Evolutionary conservation across 2,888 invertebrate species (phyloP).

Genomic region (Hybos culiciformis): DNA sequence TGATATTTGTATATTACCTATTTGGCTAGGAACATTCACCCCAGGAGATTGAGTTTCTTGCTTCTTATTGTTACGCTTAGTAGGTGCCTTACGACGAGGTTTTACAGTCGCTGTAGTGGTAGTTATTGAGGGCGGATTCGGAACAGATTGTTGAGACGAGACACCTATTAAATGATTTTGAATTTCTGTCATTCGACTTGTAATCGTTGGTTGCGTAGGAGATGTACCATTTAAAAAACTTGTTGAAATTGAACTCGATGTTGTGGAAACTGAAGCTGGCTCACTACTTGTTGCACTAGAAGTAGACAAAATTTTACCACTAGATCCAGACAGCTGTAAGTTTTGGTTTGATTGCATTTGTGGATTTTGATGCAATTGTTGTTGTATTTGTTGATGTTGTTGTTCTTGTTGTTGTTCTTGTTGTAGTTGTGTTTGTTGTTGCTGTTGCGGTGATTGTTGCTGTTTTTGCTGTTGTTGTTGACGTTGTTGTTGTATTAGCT

Average conservation of each 20-base stretch:
- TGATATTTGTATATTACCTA: slow-evolving; percentile 37
- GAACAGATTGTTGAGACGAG: slow-evolving; percentile 7
- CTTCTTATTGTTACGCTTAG: slow-evolving; percentile 30
- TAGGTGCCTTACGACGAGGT: slow-evolving; percentile 31
- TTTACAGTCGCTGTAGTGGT: slow-evolving; percentile 29
- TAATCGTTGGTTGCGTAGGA: slow-evolving; percentile 16
- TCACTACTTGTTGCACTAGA: too few relatives aligned
- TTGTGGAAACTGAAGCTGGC: background rate
- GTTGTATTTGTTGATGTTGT: slow-evolving; percentile 13
- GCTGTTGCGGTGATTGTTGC: slow-evolving; percentile 1
- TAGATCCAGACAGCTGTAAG: slow-evolving; percentile 5
- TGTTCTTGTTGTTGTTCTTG: background rate
- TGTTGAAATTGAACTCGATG: background rate
- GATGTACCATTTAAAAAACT: slow-evolving; percentile 6
- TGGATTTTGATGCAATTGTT: slow-evolving; percentile 3
- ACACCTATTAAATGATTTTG: slow-evolving; percentile 18
- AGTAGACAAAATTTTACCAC: too few relatives aligned
- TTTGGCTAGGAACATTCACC: slow-evolving; percentile 34
- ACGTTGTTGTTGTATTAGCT: slow-evolving; percentile 1
- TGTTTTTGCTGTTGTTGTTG: slow-evolving; percentile 6
- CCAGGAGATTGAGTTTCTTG: slow-evolving; percentile 17
- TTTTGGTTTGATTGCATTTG: slow-evolving; percentile 12
- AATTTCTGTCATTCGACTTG: slow-evolving; percentile 19
- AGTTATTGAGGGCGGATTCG: slow-evolving; percentile 8
- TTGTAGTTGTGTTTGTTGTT: slow-evolving; percentile 1